A percentile compares a stretch with the other conserved stretches of the same genome.
These are phyloP conservation scores for Ophiothrix spiculata DNA, from an alignment of 35 echinoderm and acorn worm species.

Conservation along the genomic window DNA sequence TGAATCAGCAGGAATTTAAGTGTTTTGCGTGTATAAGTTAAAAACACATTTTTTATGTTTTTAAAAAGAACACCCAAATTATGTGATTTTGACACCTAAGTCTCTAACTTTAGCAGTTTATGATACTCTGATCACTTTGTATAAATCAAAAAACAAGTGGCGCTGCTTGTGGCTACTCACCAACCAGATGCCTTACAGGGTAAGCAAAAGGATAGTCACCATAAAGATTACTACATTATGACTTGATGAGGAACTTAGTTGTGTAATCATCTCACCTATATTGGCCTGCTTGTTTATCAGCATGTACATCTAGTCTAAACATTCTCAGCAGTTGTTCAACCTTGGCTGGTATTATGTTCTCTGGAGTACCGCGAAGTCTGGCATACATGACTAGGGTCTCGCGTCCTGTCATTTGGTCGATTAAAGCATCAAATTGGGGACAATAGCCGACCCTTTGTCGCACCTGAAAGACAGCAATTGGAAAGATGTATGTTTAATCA, in stretches of 20 bases:
- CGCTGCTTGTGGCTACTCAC: too few relatives aligned
- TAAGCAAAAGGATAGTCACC: too few relatives aligned
- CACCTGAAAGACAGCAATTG: slow-evolving; percentile 41
- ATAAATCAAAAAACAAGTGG: too few relatives aligned
- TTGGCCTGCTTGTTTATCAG: slow-evolving; percentile 82
- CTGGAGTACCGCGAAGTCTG: slow-evolving; percentile 73
- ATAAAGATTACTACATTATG: too few relatives aligned
- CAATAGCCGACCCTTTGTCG: slow-evolving; percentile 94
- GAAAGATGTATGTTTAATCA: too few relatives aligned
- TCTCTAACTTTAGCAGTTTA: too few relatives aligned
- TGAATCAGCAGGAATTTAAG: neutral
- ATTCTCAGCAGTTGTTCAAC: slow-evolving; percentile 70
- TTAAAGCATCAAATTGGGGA: slow-evolving; percentile 90
- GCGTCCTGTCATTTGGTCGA: slow-evolving; percentile 92
- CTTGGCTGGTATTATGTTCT: slow-evolving; percentile 50
- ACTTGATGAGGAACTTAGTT: neutral
- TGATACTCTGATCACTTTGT: neutral
- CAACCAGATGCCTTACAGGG: too few relatives aligned
- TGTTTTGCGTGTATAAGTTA: too few relatives aligned
- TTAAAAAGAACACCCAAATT: too few relatives aligned
- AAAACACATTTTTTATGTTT: too few relatives aligned
- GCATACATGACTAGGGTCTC: slow-evolving; percentile 88
- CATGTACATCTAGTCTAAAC: slow-evolving; percentile 77
- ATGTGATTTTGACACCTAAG: too few relatives aligned
- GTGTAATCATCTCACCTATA: slow-evolving; percentile 57